Base-by-base conservation (phyloP, 2,888 invertebrate species). In the Melinaea marsaeus region DNA sequence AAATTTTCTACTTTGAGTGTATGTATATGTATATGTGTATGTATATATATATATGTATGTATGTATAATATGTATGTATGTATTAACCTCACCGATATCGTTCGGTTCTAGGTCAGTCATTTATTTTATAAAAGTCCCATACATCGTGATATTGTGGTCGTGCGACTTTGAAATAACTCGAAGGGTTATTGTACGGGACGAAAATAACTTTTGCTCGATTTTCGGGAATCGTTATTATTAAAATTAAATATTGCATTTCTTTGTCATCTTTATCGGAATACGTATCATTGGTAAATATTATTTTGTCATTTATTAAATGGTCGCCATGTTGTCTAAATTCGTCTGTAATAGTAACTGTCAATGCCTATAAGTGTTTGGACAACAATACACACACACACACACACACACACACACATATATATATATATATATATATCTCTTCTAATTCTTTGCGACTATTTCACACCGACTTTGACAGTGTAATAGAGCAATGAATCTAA, bases 111-210 rank as follows among this genome's bases (percentile, higher is more conserved):
- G 62, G 80, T 79, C 82, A 77, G 75, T 76, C 75, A 82, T 83
- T 84, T 82, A 83, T 81, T 83, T 83, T 83, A 84, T 83, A 83
- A 80, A 78, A 82, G 79, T 76, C 78, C 74, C 73, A 76, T 69
- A 62, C 62, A 51, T 48, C 35, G 56, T 32, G 37, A 13, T 32
- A 57, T 9, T 32, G 56, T 33, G 34, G 48, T 42, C 34, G 56
- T 60, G 57, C 61, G 62, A 61, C 47, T 67, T 58, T 56, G 13
- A 55, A 47, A 60, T 64, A 55, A 46, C 58, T 60, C 35, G 45
- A 62, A 68, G 58, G 70, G 70, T 70, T 62, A 70, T 65, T 66
- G 70, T 65, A 67, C 70, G 61, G 65, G 63, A 60, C 64, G 55
- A 59, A 70, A 71, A 71, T 71, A 69, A 67, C 66, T 64, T 63